Conservation (phyloP, 2,113 vertebrate species). For the Cavia porcellus region DNA sequence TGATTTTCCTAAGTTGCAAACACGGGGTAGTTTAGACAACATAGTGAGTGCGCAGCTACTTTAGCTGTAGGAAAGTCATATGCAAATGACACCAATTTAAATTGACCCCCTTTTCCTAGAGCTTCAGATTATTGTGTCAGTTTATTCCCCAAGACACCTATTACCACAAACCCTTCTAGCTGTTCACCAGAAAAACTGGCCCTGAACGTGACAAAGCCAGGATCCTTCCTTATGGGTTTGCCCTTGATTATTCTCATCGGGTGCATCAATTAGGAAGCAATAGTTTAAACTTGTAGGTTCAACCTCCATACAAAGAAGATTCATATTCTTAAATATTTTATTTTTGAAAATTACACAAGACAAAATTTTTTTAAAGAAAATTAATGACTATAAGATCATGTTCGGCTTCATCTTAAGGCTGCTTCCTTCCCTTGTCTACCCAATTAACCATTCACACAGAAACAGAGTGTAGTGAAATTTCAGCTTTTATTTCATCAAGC, state of each 20-base stretch:
- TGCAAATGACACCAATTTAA: background rate
- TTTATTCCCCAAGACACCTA: background rate
- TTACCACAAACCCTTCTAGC: background rate
- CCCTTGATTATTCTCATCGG: background rate
- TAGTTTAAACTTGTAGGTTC: background rate
- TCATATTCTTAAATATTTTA: background rate
- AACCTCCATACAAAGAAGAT: background rate
- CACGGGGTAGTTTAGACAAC: background rate
- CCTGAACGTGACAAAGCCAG: background rate
- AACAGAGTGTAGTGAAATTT: background rate
- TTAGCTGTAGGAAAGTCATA: background rate
- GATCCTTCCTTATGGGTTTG: background rate
- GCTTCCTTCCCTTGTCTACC: background rate
- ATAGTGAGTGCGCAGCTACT: background rate
- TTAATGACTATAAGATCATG: background rate
- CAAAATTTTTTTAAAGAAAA: background rate
- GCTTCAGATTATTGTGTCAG: background rate
- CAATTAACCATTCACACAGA: background rate
- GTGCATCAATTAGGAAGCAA: background rate
- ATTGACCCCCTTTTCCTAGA: background rate
- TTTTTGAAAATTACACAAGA: conserved; percentile 1
- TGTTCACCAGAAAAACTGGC: background rate
- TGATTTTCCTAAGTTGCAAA: background rate
- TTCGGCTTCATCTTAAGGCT: background rate
- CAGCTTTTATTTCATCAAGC: background rate